A percentile compares a stretch with the other conserved stretches of the same genome.
These are phyloP conservation scores for Tamias sibiricus DNA, from an alignment of 2,113 vertebrate species.

Conservation along the genomic window DNA sequence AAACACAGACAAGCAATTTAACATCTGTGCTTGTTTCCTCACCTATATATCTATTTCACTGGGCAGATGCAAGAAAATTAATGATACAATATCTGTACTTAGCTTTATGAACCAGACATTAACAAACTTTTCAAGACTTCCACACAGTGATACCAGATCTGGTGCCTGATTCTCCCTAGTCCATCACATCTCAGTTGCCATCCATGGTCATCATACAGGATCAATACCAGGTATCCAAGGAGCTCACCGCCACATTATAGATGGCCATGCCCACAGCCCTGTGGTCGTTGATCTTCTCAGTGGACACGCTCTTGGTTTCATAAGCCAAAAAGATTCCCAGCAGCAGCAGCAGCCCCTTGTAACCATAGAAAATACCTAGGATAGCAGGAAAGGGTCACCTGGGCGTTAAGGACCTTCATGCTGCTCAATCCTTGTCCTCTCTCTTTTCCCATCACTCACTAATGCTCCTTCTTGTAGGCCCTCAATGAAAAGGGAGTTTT, in stretches of 20 bases:
- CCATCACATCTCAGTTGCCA: neutral
- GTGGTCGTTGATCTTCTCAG: conserved; percentile 96
- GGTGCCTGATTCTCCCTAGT: neutral
- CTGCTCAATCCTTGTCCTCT: neutral
- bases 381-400: neutral
- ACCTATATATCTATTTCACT: neutral
- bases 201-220: too few species aligned
- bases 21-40: neutral
- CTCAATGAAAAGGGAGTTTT: neutral
- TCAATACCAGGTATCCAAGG: neutral
- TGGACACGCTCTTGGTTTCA: conserved; percentile 97
- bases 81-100: too few species aligned
- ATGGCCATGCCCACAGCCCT: conserved; percentile 96
- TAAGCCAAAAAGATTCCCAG: conserved; percentile 97
- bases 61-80: neutral
- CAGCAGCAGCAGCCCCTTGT: conserved; percentile 94
- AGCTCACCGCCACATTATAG: conserved; percentile 92
- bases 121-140: neutral
- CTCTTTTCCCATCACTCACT: neutral
- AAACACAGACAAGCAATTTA: neutral
- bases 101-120: neutral
- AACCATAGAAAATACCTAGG: conserved; percentile 96
- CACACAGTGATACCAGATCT: neutral
- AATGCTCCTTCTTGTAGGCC: neutral
- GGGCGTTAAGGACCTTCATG: neutral